phyloP scores from a whole-genome alignment of 2,113 vertebrate species.

The Vulpes vulpes region DNA sequence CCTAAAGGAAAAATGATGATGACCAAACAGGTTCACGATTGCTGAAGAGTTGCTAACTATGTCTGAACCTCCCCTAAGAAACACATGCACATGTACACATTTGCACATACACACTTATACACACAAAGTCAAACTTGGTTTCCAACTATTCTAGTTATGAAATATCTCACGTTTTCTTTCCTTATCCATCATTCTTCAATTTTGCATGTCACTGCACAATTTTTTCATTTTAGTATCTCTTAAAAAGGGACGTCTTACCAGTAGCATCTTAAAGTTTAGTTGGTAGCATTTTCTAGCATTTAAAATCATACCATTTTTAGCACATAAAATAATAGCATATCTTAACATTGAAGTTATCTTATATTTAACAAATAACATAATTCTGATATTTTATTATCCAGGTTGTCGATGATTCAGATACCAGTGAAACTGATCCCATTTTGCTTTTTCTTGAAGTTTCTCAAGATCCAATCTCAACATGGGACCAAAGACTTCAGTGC shows the following conservation, averaged over 20 bases:
- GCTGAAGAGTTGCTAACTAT: not conserved
- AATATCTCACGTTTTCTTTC: not conserved
- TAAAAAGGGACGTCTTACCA: not conserved
- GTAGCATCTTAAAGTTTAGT: not conserved
- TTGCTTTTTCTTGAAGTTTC: not conserved
- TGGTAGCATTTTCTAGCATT: not conserved
- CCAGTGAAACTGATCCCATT: not conserved
- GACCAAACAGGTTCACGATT: not conserved
- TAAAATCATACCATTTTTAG: not conserved
- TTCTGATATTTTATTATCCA: not conserved
- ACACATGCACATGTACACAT: accelerated
- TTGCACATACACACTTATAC: not conserved
- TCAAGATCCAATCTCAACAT: not conserved
- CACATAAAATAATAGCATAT: not conserved
- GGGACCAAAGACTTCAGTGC: not conserved
- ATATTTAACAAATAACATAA: not conserved
- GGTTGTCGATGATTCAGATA: not conserved
- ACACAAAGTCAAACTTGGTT: not conserved
- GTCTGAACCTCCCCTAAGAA: not conserved
- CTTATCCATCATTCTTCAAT: not conserved
- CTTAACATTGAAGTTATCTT: not conserved
- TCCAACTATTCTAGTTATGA: not conserved
- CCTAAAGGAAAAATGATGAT: not conserved
- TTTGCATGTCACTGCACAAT: not conserved
- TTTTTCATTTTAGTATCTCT: not conserved